Conservation (phyloP, 2,797 vertebrate species). For the Cetoscarus ocellatus region DNA sequence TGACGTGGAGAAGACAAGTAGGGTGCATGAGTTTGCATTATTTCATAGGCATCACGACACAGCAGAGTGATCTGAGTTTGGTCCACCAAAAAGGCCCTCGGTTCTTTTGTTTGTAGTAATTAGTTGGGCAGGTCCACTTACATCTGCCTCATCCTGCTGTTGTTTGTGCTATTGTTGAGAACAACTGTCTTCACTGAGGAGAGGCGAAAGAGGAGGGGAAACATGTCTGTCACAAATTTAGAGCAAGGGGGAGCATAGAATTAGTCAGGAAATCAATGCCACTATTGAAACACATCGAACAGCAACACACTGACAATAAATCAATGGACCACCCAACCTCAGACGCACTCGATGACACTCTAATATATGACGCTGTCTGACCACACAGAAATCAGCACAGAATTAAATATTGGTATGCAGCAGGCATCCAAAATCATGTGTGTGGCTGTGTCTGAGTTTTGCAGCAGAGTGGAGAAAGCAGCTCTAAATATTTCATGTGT, state of each 20-base stretch:
- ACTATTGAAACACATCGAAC: conserved; percentile 31
- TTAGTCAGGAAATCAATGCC: conserved; percentile 61
- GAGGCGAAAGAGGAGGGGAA: conserved; percentile 38
- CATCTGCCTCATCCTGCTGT: conserved; percentile 34
- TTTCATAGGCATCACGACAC: conserved; percentile 43
- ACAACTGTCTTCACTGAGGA: conserved; percentile 35
- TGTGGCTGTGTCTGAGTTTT: conserved; percentile 22
- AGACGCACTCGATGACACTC: conserved; percentile 28
- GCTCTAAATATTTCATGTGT: conserved; percentile 32
- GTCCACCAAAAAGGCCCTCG: conserved; percentile 11
- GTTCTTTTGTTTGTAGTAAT: conserved; percentile 50
- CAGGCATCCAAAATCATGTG: conserved; percentile 41
- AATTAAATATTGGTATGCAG: conserved; percentile 2
- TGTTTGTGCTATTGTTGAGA: conserved; percentile 34
- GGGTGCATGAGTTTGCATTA: conserved; percentile 45
- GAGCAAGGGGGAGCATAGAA: conserved; percentile 4
- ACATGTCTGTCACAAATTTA: conserved; percentile 6
- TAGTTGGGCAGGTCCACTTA: conserved; percentile 41
- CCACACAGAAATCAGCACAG: conserved; percentile 29
- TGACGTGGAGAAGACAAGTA: conserved; percentile 2
- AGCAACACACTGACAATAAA: conserved; percentile 47
- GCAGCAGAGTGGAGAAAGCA: conserved; percentile 19
- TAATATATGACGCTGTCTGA: conserved; percentile 41
- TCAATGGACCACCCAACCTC: conserved; percentile 65
- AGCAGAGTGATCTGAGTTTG: conserved; percentile 45